phyloP scores from a whole-genome alignment of 2,888 invertebrate genomes.

The Hirtodrosophila trivittata region DNA sequence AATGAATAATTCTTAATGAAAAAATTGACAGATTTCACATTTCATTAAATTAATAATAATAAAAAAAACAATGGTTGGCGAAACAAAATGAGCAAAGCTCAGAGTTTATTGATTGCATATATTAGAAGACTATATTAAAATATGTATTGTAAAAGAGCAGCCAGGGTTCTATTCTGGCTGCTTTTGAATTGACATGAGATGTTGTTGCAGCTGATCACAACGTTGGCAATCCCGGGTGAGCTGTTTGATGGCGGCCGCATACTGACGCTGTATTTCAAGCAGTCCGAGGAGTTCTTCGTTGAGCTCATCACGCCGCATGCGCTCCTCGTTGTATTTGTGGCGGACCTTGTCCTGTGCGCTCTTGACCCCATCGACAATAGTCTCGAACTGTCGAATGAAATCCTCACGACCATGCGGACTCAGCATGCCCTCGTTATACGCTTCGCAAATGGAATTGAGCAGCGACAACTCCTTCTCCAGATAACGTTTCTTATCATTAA shows the following conservation, averaged over 20 bases:
- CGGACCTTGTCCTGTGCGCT: conserved; percentile 92
- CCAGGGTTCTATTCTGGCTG: conserved; percentile 15
- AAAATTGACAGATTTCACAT: too few relatives aligned
- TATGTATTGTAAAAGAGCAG: background rate
- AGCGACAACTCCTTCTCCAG: conserved; percentile 95
- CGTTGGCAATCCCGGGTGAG: conserved; percentile 90
- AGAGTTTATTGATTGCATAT: background rate
- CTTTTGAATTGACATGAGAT: conserved; percentile 82
- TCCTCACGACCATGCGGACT: conserved; percentile 92
- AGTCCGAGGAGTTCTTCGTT: conserved; percentile 86
- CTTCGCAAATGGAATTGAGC: conserved; percentile 94
- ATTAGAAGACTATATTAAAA: background rate
- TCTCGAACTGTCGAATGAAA: conserved; percentile 95
- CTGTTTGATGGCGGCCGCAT: conserved; percentile 90
- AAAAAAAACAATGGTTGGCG: background rate
- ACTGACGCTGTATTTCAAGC: conserved; percentile 90
- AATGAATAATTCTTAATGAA: too few relatives aligned
- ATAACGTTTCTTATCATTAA: conserved; percentile 96
- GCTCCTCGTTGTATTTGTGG: conserved; percentile 87
- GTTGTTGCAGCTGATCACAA: conserved; percentile 86
- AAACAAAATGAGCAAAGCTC: background rate
- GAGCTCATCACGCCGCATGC: conserved; percentile 87
- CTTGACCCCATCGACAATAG: conserved; percentile 94
- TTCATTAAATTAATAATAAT: too few relatives aligned
- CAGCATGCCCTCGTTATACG: conserved; percentile 94